Evolutionary conservation across 2,888 invertebrate genomes (phyloP).

Genomic region (Xiphydria camelus): DNA sequence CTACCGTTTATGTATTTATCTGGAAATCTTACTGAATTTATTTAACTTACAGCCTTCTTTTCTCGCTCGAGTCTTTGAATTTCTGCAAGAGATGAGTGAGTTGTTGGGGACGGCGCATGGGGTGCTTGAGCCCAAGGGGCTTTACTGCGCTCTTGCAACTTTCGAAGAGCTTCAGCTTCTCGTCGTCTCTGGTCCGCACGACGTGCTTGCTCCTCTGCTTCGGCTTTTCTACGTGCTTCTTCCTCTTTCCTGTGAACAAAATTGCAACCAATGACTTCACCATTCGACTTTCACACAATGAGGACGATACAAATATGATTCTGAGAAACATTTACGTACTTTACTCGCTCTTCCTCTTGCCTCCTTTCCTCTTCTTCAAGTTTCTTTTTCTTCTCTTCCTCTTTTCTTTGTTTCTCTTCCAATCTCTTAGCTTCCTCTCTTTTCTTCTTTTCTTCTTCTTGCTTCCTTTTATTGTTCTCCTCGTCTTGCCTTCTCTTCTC

Average conservation of each 20-base stretch:
- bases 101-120: slow-evolving; percentile 47
- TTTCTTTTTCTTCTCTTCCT: slow-evolving; percentile 61
- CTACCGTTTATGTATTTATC: too few species aligned
- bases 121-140: slow-evolving; percentile 65
- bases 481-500: slow-evolving; percentile 60
- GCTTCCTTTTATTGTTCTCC: slow-evolving; percentile 53
- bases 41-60: slow-evolving; percentile 55
- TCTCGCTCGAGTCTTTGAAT: slow-evolving; percentile 64
- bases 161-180: slow-evolving; percentile 58
- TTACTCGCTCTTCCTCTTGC: slow-evolving; percentile 47
- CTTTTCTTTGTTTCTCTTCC: slow-evolving; percentile 57
- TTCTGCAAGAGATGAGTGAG: slow-evolving; percentile 60
- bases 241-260: slow-evolving; percentile 42
- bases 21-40: neutral
- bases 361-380: slow-evolving; percentile 56
- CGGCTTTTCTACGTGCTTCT: slow-evolving; percentile 41
- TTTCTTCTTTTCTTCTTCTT: slow-evolving; percentile 56
- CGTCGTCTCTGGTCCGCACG: slow-evolving; percentile 58
- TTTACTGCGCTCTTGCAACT: slow-evolving; percentile 59
- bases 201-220: slow-evolving; percentile 54
- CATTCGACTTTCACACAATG: too few species aligned
- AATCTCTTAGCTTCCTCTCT: slow-evolving; percentile 52
- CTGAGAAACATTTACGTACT: slow-evolving; percentile 33
- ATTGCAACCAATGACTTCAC: too few species aligned
- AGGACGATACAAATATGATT: too few species aligned